Percentiles rank a stretch among this genome's conserved stretches.
Conservation (phyloP, 2,113 vertebrate species). For the Columba livia region DNA sequence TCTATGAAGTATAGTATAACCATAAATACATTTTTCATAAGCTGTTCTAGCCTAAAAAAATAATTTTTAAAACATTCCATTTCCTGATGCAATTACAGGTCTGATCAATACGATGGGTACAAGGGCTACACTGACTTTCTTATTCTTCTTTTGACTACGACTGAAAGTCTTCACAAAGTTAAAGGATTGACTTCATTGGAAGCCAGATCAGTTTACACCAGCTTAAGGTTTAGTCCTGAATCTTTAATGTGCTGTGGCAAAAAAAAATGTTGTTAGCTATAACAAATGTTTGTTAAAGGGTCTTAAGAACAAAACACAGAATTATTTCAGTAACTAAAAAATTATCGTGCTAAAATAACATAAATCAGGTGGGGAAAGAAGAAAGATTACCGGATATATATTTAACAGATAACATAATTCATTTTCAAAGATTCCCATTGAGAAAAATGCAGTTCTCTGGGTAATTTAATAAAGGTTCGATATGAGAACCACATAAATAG, state of each 20-base stretch:
- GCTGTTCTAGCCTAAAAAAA: not conserved
- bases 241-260: not conserved
- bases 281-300: not conserved
- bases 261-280: not conserved
- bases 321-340: not conserved
- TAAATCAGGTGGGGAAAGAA: not conserved
- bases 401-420: not conserved
- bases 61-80: not conserved
- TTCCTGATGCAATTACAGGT: not conserved
- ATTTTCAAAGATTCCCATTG: not conserved
- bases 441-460: not conserved
- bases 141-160: not conserved
- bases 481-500: not conserved
- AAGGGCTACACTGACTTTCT: not conserved
- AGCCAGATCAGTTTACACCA: conserved; percentile 17
- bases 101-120: not conserved
- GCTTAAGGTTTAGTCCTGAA: conserved; percentile 5
- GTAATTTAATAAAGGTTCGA: not conserved
- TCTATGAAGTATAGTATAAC: not conserved
- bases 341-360: not conserved
- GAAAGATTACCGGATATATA: not conserved
- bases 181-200: not conserved
- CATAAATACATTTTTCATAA: conserved; percentile 1
- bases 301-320: not conserved
- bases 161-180: conserved; percentile 58